Evolutionary conservation across 2,797 vertebrate genomes (phyloP), one percentile per base, ranked within the genome.

Genomic region (Gouania willdenowi): DNA sequence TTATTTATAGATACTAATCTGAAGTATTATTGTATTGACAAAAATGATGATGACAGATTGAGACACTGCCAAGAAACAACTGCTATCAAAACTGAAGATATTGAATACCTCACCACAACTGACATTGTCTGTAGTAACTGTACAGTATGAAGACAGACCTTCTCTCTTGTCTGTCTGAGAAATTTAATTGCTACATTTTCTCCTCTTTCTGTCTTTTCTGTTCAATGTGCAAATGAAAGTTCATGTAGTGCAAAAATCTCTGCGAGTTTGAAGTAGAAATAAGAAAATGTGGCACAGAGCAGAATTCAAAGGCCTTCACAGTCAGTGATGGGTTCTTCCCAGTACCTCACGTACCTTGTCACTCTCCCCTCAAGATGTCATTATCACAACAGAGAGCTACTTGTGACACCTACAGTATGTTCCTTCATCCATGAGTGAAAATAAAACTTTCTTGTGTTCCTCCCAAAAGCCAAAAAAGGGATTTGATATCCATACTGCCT

Each of bases 371-470:
- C 49, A 58, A 65, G 68, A 67, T 16, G 22, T 82, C 64, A 66
- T 75, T 75, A 79, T 71, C 66, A 74, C 70, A 67, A 61, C 4
- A 34, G 66, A 61, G 46, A 57, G 64, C 56, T 65, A 58, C 54
- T 40, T 33, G 46, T 64, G 38, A 48, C 62, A 58, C 54, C 60
- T 63, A 57, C 51, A 64, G 55, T 64, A 48, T 21, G 33, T 40
- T 44, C 36, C 33, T 22, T 1, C 34, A 66, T 75, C 69, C 48
- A 30, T 59, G 26, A 64, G 39, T 71, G 76, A 79, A 77, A 81
- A 80, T 81, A 82, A 75, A 76, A 44, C 41, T 5, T 29, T 49
- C 54, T 26, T 52, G 25, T 31, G 13, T 64, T 70, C 26, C 41
- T 45, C 46, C 43, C 12, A 40, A 22, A 61, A 66, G 13, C 35